Evolutionary conservation across 2,888 invertebrate genomes (phyloP).

Genomic region (Dynastes tityus): DNA sequence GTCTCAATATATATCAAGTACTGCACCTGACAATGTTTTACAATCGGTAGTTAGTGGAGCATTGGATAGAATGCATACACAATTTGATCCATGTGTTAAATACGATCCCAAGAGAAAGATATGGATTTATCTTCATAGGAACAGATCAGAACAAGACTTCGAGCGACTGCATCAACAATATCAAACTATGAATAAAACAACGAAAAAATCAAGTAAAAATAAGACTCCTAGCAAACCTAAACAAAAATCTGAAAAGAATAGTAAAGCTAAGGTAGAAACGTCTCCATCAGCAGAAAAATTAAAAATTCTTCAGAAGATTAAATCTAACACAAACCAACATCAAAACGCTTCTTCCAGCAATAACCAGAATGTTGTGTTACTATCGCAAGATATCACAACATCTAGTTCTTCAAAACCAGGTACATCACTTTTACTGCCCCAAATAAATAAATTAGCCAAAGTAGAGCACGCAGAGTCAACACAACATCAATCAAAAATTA

Average conservation of each 20-base stretch:
- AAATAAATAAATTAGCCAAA: slow-evolving; percentile 50
- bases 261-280: slow-evolving; percentile 67
- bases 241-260: slow-evolving; percentile 71
- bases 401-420: slow-evolving; percentile 48
- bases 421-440: slow-evolving; percentile 50
- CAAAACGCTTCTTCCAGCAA: slow-evolving; percentile 22
- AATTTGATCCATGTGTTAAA: slow-evolving; percentile 94
- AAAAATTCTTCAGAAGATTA: slow-evolving; percentile 56
- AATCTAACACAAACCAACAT: slow-evolving; percentile 35
- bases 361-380: slow-evolving; percentile 35
- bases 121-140: slow-evolving; percentile 94
- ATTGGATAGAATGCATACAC: slow-evolving; percentile 90
- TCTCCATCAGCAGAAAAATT: slow-evolving; percentile 57
- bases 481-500: slow-evolving; percentile 41
- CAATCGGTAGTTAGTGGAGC: slow-evolving; percentile 92
- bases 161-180: slow-evolving; percentile 81
- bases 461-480: slow-evolving; percentile 27
- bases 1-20: slow-evolving; percentile 75
- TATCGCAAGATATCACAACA: slow-evolving; percentile 21
- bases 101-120: slow-evolving; percentile 93
- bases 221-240: slow-evolving; percentile 68
- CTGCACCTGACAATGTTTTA: slow-evolving; percentile 77
- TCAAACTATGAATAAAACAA: slow-evolving; percentile 76
- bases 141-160: slow-evolving; percentile 75
- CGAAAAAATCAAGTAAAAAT: slow-evolving; percentile 69